Conservation (phyloP, 2,797 vertebrate genomes). For the Cossypha dichroa region DNA sequence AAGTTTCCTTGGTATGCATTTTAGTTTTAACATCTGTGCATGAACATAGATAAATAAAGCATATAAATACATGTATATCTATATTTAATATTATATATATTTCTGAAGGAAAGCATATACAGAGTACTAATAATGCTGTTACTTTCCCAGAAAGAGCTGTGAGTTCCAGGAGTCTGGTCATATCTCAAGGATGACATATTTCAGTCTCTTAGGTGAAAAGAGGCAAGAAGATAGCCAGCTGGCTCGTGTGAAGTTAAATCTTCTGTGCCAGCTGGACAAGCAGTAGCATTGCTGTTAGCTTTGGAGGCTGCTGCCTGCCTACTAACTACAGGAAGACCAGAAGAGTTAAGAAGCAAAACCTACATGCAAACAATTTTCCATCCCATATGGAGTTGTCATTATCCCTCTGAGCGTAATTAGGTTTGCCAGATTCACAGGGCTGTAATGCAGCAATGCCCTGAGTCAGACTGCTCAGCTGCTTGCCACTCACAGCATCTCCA, state of each 20-base stretch:
- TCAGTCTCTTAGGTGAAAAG: conserved; percentile 7
- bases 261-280: conserved; percentile 38
- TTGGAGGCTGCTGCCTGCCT: conserved; percentile 19
- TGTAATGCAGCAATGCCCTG: neutral
- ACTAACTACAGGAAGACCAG: conserved; percentile 27
- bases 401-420: neutral
- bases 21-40: neutral
- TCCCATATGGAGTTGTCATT: conserved; percentile 58
- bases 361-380: conserved; percentile 51
- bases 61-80: neutral
- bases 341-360: conserved; percentile 42
- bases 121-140: neutral
- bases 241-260: neutral
- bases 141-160: neutral
- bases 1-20: neutral
- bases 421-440: conserved; percentile 28
- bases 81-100: neutral
- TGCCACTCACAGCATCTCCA: conserved; percentile 11
- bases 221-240: conserved; percentile 28
- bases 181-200: conserved; percentile 43
- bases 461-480: conserved; percentile 41
- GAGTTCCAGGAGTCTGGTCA: neutral
- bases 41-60: neutral
- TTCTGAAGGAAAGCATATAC: neutral
- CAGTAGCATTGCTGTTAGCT: conserved; percentile 6